These are phyloP conservation scores for Salmo trutta DNA, from an alignment of 2,797 vertebrate species.

Conservation along the genomic window DNA sequence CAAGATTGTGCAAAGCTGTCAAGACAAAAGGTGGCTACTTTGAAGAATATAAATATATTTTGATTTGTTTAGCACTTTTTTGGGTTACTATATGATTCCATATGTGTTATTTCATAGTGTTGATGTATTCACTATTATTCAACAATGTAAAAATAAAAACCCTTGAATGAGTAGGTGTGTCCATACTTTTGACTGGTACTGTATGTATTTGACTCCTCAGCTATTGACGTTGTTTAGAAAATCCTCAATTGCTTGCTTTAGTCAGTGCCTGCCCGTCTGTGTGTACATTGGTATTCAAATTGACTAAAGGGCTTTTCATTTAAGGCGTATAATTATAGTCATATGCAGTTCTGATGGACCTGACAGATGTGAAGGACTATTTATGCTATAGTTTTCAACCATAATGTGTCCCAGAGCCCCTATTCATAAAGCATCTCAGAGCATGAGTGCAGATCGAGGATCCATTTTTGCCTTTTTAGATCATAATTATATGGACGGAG, in stretches of 20 bases:
- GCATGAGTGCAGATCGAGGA: not conserved
- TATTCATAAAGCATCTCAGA: not conserved
- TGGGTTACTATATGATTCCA: no score
- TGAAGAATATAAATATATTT: no score
- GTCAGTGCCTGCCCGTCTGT: constrained; percentile 75
- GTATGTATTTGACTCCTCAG: constrained; percentile 66
- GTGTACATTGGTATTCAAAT: constrained; percentile 77
- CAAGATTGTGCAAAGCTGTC: no score
- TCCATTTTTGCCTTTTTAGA: not conserved
- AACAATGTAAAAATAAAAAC: no score
- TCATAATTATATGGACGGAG: not conserved
- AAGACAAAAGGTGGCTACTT: no score
- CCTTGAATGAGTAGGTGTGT: no score
- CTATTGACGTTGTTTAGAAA: constrained; percentile 71
- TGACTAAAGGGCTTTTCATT: constrained; percentile 74
- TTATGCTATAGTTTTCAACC: constrained; percentile 75
- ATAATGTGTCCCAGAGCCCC: constrained; percentile 14
- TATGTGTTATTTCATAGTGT: no score
- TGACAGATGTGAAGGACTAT: constrained; percentile 84
- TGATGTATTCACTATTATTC: no score
- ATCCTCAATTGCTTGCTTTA: constrained; percentile 73
- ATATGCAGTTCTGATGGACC: constrained; percentile 78
- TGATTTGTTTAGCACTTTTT: no score
- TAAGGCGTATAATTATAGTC: constrained; percentile 76
- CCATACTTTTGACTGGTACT: not conserved